Evolutionary conservation across 2,888 invertebrate species (phyloP), one percentile per base, ranked within the genome.

Genomic region (Nephrotoma flavescens): DNA sequence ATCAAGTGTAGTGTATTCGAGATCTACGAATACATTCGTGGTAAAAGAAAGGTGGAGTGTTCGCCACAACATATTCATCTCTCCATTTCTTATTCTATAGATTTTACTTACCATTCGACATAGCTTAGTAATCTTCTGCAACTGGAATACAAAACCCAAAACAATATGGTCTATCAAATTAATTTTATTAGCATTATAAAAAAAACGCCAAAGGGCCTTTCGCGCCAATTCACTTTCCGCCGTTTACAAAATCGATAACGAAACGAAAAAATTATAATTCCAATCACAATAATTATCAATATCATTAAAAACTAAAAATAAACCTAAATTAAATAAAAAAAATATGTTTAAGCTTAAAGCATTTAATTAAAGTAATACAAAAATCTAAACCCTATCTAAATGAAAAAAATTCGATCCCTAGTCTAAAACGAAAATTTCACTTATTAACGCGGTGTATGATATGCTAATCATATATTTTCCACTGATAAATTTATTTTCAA

Each of bases 401-500:
- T 31, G 31, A 71, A 31, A 71, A 71, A 71, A 71, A 71, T 71
- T 71, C 31, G 31, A 71, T 71, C 9, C 31, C 71, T 71, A 71
- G 71, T 31, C 71, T 71, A 71, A 31, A 31, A 71, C 71, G 71
- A 9, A 71, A 71, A 71, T 57, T 57, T 15, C 2, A 6, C 3
- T n/a, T n/a, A n/a, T 52, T 52, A 52, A 52, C 15, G 15, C 52
- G 15, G 9, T 6, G 9, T 47, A 12, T 47, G n/a, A n/a, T 47
- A 47, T 12, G 47, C 9, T 42, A n/a, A 84, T 84, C 84, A 95
- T 89, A 95, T 91, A 89, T 95, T 95, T 89, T 97, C 96, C 86
- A 97, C 93, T 88, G 95, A 93, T 89, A 96, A 93, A 92, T 96
- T 96, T 91, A 97, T 95, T 92, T 95, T 95, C 91, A 97, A 96